Percentiles rank a stretch among this genome's conserved stretches.
phyloP scores from a whole-genome alignment of 2,113 vertebrate genomes.

The Chlorocebus sabaeus region DNA sequence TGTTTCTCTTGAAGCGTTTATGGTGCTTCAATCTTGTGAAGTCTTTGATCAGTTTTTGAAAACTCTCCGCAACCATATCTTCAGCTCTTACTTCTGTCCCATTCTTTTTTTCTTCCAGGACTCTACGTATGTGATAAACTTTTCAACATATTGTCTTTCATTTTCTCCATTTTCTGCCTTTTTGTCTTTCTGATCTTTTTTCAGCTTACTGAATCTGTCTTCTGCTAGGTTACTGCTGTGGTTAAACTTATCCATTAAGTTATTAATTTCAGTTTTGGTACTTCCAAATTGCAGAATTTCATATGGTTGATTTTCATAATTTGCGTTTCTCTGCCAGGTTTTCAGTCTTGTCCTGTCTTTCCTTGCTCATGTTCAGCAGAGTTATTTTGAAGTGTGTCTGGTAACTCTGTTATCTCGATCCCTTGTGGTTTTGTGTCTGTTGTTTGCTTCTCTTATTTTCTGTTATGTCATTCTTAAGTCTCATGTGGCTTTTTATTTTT shows the following conservation, averaged over 20 bases:
- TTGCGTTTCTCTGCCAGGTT: not conserved
- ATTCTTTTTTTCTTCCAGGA: not conserved
- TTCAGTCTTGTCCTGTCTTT: not conserved
- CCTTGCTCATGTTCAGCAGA: not conserved
- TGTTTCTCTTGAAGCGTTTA: not conserved
- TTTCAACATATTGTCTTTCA: no score
- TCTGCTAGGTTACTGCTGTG: not conserved
- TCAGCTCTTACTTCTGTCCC: not conserved
- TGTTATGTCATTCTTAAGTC: not conserved
- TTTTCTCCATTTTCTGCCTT: no score
- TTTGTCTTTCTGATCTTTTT: no score
- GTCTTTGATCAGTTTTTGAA: not conserved
- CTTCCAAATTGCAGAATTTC: slow-evolving; percentile 7
- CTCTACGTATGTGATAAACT: not conserved
- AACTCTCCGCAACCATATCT: not conserved
- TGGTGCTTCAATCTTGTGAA: not conserved
- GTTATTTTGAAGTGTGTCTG: not conserved
- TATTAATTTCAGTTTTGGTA: not conserved
- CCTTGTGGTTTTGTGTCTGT: not conserved
- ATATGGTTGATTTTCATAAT: not conserved
- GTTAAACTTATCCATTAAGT: not conserved
- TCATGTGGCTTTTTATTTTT: not conserved
- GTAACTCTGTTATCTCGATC: not conserved
- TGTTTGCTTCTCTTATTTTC: not conserved
- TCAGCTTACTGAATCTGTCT: not conserved